Evolutionary conservation across 2,113 vertebrate species (phyloP), one percentile per base, ranked within the genome.

Genomic region (Natator depressus): DNA sequence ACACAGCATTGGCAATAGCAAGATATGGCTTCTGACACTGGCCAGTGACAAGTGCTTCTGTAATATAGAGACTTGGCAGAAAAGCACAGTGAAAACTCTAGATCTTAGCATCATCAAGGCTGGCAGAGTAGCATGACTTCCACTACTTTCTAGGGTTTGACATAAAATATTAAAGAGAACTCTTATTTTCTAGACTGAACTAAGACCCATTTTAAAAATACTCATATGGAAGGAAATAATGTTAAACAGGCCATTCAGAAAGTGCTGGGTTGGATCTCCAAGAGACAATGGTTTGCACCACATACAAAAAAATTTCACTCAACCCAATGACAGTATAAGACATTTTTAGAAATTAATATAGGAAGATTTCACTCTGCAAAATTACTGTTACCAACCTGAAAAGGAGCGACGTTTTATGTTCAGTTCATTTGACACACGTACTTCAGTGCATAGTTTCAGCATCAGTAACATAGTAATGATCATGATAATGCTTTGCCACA

Each of bases 401-500:
- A 99, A 99, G 89, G 98, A 98, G 51, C 99, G 99, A 2, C 99
- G 98, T 49, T 99, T 99, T 83, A 98, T 96, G 80, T 97, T 99
- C 91, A 99, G 98, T 93, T 99, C 99, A 0, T 98, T 98, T 93
- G 98, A 97, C 97, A 98, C 97, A 0, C 99, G 99, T 89, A 99
- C 99, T 81, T 98, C 98, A 27, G 99, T 99, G 98, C 99, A 99
- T 83, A 99, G 98, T 93, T 98, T 99, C 96, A 99, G 98, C 99
- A 99, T 99, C 96, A 99, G 97, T 79, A 99, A 97, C 99, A 99
- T 99, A 79, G 99, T 99, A 80, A 97, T 93, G 90, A 99, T 99
- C 99, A 99, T 99, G 96, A 99, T 98, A 87, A 99, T 98, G 97
- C 99, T 99, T 97, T 99, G 99, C 99, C 99, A 99, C 84, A 99